A percentile compares a stretch with the other conserved stretches of the same genome.
phyloP scores from a whole-genome alignment of 1,140 invertebrate genomes.

The Phortica variegata region DNA sequence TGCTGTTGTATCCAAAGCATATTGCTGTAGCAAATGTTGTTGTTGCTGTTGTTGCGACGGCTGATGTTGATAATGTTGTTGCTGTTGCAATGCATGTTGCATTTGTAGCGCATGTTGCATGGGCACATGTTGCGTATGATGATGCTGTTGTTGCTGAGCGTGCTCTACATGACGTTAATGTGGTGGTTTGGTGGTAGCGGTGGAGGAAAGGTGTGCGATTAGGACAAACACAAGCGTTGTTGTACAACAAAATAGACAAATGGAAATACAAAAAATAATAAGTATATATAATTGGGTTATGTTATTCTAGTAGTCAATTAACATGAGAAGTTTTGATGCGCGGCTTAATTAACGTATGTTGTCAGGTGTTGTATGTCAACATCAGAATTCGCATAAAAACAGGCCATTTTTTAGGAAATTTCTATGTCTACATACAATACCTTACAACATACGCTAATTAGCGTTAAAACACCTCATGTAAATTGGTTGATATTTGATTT shows the following conservation, averaged over 20 bases:
- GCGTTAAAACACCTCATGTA: too few species aligned
- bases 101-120: slow-evolving; percentile 23
- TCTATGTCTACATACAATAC: too few species aligned
- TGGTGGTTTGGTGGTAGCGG: slow-evolving; percentile 6
- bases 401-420: too few species aligned
- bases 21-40: slow-evolving; percentile 36
- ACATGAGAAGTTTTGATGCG: too few species aligned
- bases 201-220: background rate
- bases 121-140: slow-evolving; percentile 18
- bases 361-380: too few species aligned
- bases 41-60: slow-evolving; percentile 42
- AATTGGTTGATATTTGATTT: slow-evolving; percentile 9
- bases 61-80: slow-evolving; percentile 59
- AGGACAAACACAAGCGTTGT: background rate
- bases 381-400: too few species aligned
- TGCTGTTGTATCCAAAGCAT: slow-evolving; percentile 28
- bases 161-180: slow-evolving; percentile 32
- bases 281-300: slow-evolving; percentile 7
- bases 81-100: slow-evolving; percentile 38
- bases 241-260: too few species aligned
- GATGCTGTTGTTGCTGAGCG: slow-evolving; percentile 29
- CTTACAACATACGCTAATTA: too few species aligned
- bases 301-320: too few species aligned
- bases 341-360: too few species aligned
- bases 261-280: background rate